Evolutionary conservation across 2,113 vertebrate species (phyloP), one percentile per base, ranked within the genome.

Genomic region (Acrocephalus arundinaceus): DNA sequence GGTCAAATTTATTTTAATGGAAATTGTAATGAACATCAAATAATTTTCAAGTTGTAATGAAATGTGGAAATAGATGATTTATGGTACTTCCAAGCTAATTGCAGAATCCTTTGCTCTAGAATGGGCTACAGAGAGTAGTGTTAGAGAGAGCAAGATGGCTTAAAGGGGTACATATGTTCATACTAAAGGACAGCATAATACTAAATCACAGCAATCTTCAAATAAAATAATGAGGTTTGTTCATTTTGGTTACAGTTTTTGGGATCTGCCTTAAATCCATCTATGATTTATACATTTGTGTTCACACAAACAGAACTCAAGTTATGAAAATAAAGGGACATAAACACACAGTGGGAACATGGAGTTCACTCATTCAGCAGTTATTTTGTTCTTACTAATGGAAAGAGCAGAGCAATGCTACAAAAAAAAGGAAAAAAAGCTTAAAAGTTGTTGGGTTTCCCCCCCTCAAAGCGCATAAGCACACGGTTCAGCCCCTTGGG

Each of bases 191-290:
- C 37, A 68, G 37, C 37, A 37, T 59, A 68, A 68, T 37, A 77
- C 18, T 10, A 65, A 94, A 95, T 28, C 68, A 86, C 59, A 90
- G 18, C 57, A 41, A 21, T 72, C 73, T 63, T 93, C 41, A 91
- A 87, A 58, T 77, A 67, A 88, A 85, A 41, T 55, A 57, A 41
- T 48, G 30, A 54, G 9, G 30, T 96, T 85, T 87, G 3, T 48
- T 93, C 52, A 87, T 82, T 33, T 45, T 41, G 33, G 31, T 83
- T 77, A n/a, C 35, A 43, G 6, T 58, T 90, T 30, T 76, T 86
- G 20, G 24, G 54, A 45, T 58, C 0, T 0, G 16, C 15, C 48
- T n/a, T 70, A 62, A 72, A n/a, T 65, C 57, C 28, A 11, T 73
- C 33, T 68, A 39, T 57, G 45, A 78, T 39, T 74, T 92, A 74